phyloP scores from a whole-genome alignment of 2,888 invertebrate species.

The Ganaspis brasiliensis region DNA sequence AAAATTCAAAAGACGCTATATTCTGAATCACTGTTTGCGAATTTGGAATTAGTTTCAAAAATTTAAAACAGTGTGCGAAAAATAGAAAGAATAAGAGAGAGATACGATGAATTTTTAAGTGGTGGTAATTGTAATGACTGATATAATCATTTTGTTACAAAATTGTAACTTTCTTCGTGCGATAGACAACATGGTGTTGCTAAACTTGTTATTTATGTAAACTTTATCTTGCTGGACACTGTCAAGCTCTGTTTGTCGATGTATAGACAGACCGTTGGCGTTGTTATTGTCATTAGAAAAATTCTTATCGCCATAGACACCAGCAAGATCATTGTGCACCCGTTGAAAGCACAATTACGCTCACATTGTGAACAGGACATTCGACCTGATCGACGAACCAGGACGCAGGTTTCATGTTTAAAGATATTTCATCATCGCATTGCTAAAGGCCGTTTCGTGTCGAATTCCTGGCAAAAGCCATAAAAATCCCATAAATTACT shows the following conservation, averaged over 20 bases:
- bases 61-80: no score
- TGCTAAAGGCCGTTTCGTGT: background rate
- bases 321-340: conserved; percentile 52
- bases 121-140: no score
- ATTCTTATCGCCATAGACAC: conserved; percentile 54
- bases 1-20: no score
- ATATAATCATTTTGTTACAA: background rate
- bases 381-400: conserved; percentile 75
- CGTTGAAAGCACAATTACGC: conserved; percentile 48
- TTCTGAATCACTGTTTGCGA: no score
- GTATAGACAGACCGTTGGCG: background rate
- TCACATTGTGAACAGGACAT: conserved; percentile 60
- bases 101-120: no score
- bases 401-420: conserved; percentile 65
- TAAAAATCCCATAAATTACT: no score
- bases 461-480: background rate
- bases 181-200: background rate
- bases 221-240: conserved; percentile 3
- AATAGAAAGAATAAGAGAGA: no score
- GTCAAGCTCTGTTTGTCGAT: conserved; percentile 46
- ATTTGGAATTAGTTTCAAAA: no score
- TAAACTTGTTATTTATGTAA: conserved; percentile 19
- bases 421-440: conserved; percentile 34
- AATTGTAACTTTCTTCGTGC: background rate
- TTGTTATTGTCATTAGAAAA: conserved; percentile 26